Evolutionary conservation across 2,888 invertebrate species (phyloP).

Genomic region (Tipula lateralis): DNA sequence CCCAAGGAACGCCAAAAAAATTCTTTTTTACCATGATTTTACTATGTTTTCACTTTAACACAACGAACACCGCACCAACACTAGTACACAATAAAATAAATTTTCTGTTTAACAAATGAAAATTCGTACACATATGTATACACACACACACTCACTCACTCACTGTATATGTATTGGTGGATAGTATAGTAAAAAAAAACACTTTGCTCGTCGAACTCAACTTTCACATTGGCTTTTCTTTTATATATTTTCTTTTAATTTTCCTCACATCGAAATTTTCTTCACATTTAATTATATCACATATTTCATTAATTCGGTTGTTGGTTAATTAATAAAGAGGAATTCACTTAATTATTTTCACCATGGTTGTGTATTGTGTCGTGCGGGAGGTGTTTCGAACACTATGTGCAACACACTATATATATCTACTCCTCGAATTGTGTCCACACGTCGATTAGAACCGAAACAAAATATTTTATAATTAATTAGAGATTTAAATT

Average conservation of each 20-base stretch:
- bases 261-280: background rate
- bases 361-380: background rate
- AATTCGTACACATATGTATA: background rate
- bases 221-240: background rate
- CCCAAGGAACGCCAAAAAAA: background rate
- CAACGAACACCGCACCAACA: background rate
- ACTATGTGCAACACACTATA: background rate
- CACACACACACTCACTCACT: background rate
- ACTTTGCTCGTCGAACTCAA: background rate
- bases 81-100: background rate
- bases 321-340: background rate
- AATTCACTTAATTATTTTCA: background rate
- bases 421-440: no score
- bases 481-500: background rate
- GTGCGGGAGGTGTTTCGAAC: no score
- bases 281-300: conserved; percentile 14
- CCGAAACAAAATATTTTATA: background rate
- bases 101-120: background rate
- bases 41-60: conserved; percentile 5
- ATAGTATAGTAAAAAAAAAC: background rate
- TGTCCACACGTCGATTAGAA: background rate
- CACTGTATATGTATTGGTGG: background rate
- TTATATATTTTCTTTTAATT: no score
- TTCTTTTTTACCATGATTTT: conserved; percentile 12
- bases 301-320: background rate